A percentile compares a stretch with the other conserved stretches of the same genome.
Conservation (phyloP, 35 echinoderm and acorn worm genomes). For the Diadema setosum region DNA sequence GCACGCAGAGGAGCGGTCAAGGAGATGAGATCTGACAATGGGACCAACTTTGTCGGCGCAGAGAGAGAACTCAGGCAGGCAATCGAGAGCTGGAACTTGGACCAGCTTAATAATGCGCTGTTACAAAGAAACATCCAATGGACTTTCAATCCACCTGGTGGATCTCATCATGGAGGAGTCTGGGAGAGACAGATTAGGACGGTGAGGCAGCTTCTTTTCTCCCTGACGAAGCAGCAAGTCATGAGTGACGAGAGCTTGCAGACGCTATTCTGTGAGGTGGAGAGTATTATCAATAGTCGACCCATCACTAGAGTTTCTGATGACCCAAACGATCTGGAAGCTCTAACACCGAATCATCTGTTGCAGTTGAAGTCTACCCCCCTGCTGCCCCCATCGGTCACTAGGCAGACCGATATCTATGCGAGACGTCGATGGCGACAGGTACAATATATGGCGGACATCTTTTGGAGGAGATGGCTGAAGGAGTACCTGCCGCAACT, state of each 20-base stretch:
- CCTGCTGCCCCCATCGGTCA: no score
- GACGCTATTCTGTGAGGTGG: constrained; percentile 58
- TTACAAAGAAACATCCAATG: constrained; percentile 29
- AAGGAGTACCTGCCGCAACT: no score
- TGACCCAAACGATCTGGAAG: constrained; percentile 47
- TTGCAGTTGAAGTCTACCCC: no score
- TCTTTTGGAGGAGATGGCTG: constrained; percentile 72
- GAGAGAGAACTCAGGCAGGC: no score
- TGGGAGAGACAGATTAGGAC: constrained; percentile 75
- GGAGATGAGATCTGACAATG: constrained; percentile 49
- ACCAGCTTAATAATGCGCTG: not conserved
- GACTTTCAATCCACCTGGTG: constrained; percentile 63
- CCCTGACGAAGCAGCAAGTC: constrained; percentile 32
- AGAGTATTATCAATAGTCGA: constrained; percentile 49
- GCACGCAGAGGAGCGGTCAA: constrained; percentile 8
- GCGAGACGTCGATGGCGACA: constrained; percentile 54
- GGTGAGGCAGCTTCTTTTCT: not conserved
- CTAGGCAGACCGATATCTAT: no score
- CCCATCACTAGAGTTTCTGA: constrained; percentile 48
- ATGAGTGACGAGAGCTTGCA: constrained; percentile 55
- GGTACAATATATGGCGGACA: constrained; percentile 63
- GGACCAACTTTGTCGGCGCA: constrained; percentile 48
- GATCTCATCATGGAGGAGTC: constrained; percentile 57
- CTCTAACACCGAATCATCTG: no score
- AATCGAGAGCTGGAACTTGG: not conserved